Percentiles rank a stretch among this genome's conserved stretches.
Evolutionary conservation across 2,888 invertebrate species (phyloP).

Genomic region (Aspidiotus destructor): DNA sequence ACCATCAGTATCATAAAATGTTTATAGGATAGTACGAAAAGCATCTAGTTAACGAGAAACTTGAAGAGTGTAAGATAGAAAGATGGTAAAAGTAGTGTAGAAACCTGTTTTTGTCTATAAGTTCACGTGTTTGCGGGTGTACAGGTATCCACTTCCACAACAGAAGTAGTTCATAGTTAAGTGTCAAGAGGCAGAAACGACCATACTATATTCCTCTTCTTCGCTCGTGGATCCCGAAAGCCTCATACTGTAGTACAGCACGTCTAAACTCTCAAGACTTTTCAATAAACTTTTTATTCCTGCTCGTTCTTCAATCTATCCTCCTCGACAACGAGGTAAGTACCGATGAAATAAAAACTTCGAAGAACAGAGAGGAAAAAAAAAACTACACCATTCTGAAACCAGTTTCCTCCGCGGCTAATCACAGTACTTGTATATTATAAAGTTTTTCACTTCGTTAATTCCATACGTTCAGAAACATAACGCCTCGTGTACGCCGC

Average conservation of each 20-base stretch:
- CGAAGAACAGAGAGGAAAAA: too few species aligned
- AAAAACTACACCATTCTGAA: background rate
- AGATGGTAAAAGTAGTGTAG: background rate
- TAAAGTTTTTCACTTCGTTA: constrained; percentile 8
- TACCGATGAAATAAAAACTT: too few species aligned
- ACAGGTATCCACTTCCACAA: background rate
- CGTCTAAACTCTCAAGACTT: too few species aligned
- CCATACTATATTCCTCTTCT: too few species aligned
- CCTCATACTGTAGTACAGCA: too few species aligned
- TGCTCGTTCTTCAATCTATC: too few species aligned
- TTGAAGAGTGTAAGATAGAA: background rate
- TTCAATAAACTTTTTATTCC: too few species aligned
- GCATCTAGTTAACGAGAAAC: background rate
- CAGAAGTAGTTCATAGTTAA: too few species aligned
- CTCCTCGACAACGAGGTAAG: too few species aligned
- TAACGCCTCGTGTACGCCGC: background rate
- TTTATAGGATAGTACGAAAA: background rate
- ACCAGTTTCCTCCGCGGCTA: constrained; percentile 10
- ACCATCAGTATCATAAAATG: too few species aligned
- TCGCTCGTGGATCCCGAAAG: too few species aligned
- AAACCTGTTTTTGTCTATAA: constrained; percentile 1
- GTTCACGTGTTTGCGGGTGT: background rate
- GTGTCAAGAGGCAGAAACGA: too few species aligned
- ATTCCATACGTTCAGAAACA: constrained; percentile 7
- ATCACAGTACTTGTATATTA: constrained; percentile 1